A percentile compares a stretch with the other conserved stretches of the same genome.
Conservation (phyloP, 2,113 vertebrate species). For the Halichoeres trimaculatus region DNA sequence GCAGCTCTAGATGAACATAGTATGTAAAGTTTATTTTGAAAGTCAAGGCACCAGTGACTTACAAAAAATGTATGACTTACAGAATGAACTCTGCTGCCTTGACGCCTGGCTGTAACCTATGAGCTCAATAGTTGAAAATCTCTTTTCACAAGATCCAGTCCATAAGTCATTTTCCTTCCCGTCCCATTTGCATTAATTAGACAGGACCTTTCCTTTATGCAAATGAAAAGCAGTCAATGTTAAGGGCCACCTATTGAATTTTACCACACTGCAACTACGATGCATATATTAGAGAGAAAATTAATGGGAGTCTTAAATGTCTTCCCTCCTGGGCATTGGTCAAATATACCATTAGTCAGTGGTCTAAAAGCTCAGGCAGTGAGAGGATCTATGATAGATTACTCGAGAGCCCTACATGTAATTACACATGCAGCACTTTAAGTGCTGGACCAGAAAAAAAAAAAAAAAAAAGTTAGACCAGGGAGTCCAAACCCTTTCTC, state of each 20-base stretch:
- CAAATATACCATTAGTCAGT: not conserved
- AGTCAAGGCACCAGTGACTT: not conserved
- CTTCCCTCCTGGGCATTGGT: not conserved
- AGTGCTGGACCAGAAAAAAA: not conserved
- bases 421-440: not conserved
- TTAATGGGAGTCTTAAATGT: conserved; percentile 20
- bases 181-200: conserved; percentile 31
- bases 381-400: not conserved
- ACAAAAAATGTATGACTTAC: not conserved
- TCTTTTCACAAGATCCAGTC: not conserved
- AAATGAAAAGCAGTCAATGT: conserved; percentile 26
- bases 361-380: not conserved
- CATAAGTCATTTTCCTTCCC: not conserved
- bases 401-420: not conserved
- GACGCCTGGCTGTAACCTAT: not conserved
- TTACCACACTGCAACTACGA: not conserved
- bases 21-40: not conserved
- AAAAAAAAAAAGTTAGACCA: not conserved
- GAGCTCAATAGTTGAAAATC: not conserved
- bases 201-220: conserved; percentile 47
- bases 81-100: not conserved
- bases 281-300: conserved; percentile 11
- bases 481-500: not conserved
- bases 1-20: not conserved
- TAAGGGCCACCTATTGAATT: conserved; percentile 27